Percentiles rank a stretch among this genome's conserved stretches.
phyloP scores from a whole-genome alignment of 2,888 invertebrate species.

The Atethmia centrago region DNA sequence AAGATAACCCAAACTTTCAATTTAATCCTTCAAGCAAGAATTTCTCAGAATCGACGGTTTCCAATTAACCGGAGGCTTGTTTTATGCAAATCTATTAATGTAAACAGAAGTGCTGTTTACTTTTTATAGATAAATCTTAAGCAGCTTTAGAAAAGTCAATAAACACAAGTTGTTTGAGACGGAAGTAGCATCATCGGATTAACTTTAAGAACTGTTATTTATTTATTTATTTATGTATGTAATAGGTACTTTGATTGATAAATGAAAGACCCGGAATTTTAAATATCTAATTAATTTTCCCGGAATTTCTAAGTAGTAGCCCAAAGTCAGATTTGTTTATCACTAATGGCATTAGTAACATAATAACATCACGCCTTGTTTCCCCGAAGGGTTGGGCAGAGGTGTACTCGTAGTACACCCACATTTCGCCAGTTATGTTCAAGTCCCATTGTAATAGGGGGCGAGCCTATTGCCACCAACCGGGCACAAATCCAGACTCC shows the following conservation, averaged over 20 bases:
- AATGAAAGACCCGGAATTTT: not conserved
- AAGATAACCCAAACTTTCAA: not conserved
- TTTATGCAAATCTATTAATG: constrained; percentile 11
- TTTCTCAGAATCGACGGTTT: not conserved
- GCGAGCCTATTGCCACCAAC: too few relatives aligned
- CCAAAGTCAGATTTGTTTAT: too few relatives aligned
- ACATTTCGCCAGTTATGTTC: too few relatives aligned
- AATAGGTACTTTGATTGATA: not conserved
- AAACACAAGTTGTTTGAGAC: not conserved
- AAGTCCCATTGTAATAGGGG: too few relatives aligned
- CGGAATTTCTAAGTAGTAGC: too few relatives aligned
- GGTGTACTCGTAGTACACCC: too few relatives aligned
- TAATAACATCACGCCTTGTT: too few relatives aligned
- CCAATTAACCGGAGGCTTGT: constrained; percentile 1
- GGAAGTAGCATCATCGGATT: not conserved
- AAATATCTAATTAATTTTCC: not conserved
- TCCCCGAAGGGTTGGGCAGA: too few relatives aligned
- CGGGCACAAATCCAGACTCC: too few relatives aligned
- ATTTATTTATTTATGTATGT: too few relatives aligned
- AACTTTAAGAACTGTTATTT: not conserved
- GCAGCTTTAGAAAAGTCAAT: not conserved
- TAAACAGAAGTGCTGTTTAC: not conserved
- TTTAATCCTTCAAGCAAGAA: not conserved
- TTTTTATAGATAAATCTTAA: not conserved
- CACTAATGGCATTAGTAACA: too few relatives aligned